A percentile compares a stretch with the other conserved stretches of the same genome.
Conservation (phyloP, 2,113 vertebrate genomes). For the Merops nubicus region DNA sequence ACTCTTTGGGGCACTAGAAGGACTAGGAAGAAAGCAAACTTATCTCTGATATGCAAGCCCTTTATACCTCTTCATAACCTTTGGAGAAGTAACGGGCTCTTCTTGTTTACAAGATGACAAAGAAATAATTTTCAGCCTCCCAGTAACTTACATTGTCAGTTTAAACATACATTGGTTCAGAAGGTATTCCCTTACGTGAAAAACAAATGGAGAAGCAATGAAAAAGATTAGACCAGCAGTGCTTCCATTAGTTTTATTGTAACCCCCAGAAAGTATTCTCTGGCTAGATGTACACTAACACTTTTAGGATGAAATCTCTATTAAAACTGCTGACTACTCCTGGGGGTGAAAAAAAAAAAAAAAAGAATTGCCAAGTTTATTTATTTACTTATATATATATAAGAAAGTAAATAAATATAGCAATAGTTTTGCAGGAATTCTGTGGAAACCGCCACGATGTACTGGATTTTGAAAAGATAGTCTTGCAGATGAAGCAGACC, state of each 20-base stretch:
- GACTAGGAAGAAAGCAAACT: background rate
- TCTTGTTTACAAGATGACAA: background rate
- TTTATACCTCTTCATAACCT: background rate
- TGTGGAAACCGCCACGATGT: background rate
- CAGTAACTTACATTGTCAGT: background rate
- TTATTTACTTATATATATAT: too few relatives aligned
- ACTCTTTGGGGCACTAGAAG: background rate
- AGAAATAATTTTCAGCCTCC: background rate
- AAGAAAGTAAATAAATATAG: too few relatives aligned
- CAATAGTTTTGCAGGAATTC: background rate
- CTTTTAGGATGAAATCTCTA: background rate
- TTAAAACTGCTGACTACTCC: background rate
- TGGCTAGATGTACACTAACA: background rate
- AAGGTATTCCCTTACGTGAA: background rate
- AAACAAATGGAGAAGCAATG: background rate
- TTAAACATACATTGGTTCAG: background rate
- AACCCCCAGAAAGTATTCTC: background rate
- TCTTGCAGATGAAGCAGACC: background rate
- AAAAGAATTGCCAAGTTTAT: background rate
- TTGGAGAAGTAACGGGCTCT: background rate
- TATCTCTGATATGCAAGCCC: background rate
- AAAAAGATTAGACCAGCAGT: background rate
- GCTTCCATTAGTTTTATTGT: background rate
- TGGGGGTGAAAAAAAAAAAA: background rate
- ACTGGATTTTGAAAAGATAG: background rate